Conservation (phyloP, 2,113 vertebrate species). For the Phyllostomus hastatus region DNA sequence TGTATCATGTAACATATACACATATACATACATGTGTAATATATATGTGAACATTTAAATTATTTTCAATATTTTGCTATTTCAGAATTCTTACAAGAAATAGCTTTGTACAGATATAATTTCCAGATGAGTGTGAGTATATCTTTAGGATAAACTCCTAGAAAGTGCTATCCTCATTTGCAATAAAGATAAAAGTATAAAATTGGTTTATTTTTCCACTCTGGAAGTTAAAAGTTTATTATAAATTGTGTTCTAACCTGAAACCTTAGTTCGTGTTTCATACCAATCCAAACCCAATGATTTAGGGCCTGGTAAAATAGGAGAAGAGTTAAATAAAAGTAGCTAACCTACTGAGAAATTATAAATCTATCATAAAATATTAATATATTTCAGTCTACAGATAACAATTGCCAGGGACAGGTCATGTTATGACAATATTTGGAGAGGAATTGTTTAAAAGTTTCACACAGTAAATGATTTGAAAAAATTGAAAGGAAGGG, state of each 20-base stretch:
- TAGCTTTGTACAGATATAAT: background rate
- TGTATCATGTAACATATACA: too few relatives aligned
- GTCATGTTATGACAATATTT: background rate
- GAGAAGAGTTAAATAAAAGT: background rate
- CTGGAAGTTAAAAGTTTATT: background rate
- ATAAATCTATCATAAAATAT: background rate
- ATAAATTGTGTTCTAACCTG: background rate
- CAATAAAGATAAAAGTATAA: background rate
- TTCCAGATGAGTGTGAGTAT: background rate
- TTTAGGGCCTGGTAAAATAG: background rate
- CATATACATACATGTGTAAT: too few relatives aligned
- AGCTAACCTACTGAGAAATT: background rate
- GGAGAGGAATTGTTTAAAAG: background rate
- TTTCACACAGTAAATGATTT: background rate
- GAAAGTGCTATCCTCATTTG: background rate
- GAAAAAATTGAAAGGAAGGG: background rate
- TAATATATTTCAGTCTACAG: background rate
- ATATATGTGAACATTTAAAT: background rate
- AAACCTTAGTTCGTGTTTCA: background rate
- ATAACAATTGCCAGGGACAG: background rate
- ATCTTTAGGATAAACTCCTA: background rate
- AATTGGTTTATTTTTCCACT: background rate
- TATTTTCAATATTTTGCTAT: background rate
- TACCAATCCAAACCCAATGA: background rate
- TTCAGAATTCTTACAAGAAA: background rate